These are phyloP conservation scores for Polietes domitor DNA, from an alignment of 2,888 invertebrate species.

Conservation along the genomic window DNA sequence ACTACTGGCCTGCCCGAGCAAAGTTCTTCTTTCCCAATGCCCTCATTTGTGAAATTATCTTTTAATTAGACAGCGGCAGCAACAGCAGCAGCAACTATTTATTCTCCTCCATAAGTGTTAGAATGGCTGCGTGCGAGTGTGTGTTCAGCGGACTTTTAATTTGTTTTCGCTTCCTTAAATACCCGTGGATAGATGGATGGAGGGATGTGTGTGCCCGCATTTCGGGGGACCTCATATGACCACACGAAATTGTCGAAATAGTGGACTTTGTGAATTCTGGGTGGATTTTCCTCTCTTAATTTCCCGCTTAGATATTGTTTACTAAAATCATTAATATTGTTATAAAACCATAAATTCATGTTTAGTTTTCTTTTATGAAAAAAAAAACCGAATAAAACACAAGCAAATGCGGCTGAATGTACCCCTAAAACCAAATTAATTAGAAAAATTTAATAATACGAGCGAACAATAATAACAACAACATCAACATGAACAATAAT, in stretches of 20 bases:
- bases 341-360: slow-evolving; percentile 66
- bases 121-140: neutral
- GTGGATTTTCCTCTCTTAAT: neutral
- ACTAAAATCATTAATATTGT: slow-evolving; percentile 52
- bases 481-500: neutral
- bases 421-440: slow-evolving; percentile 60
- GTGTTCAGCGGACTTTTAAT: neutral
- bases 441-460: slow-evolving; percentile 46
- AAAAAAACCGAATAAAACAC: neutral
- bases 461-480: too few relatives aligned
- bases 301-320: slow-evolving; percentile 2
- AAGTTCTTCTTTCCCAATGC: slow-evolving; percentile 45
- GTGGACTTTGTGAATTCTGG: slow-evolving; percentile 10
- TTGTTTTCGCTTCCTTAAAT: slow-evolving; percentile 13
- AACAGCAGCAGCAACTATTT: slow-evolving; percentile 17
- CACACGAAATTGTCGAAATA: neutral
- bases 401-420: slow-evolving; percentile 42
- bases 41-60: slow-evolving; percentile 64
- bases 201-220: slow-evolving; percentile 21
- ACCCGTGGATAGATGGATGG: neutral
- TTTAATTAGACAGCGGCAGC: slow-evolving; percentile 62
- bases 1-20: neutral
- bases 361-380: slow-evolving; percentile 29
- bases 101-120: neutral
- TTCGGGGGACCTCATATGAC: neutral